phyloP scores from a whole-genome alignment of 2,888 invertebrate species.

The Leptothorax acervorum region DNA sequence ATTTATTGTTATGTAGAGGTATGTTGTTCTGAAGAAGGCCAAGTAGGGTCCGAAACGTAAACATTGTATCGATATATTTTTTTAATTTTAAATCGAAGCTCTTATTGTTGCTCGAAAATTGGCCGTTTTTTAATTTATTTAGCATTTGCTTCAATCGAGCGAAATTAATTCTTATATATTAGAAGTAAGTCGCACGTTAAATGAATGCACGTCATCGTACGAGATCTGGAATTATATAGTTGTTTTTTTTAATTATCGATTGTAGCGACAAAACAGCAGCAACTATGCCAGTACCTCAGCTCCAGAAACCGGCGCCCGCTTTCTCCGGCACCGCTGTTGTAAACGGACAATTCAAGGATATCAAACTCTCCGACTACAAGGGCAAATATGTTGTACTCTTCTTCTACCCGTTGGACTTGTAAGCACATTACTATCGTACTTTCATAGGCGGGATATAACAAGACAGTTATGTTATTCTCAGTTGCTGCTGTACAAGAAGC shows the following conservation, averaged over 20 bases:
- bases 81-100: too few relatives aligned
- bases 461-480: neutral
- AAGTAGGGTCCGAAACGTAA: too few relatives aligned
- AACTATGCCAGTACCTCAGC: slow-evolving; percentile 84
- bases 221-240: neutral
- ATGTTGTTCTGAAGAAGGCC: too few relatives aligned
- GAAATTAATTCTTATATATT: neutral
- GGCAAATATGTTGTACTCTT: slow-evolving; percentile 97
- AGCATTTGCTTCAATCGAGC: too few relatives aligned
- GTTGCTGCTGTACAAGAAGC: neutral
- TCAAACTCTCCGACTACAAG: slow-evolving; percentile 91
- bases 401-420: slow-evolving; percentile 97
- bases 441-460: neutral
- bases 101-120: too few relatives aligned
- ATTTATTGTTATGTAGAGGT: too few relatives aligned
- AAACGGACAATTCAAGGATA: slow-evolving; percentile 93
- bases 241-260: neutral
- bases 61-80: too few relatives aligned
- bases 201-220: neutral
- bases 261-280: slow-evolving; percentile 44
- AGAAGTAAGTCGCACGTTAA: neutral
- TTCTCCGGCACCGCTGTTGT: slow-evolving; percentile 94
- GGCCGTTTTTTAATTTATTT: too few relatives aligned
- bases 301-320: slow-evolving; percentile 92
- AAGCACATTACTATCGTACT: slow-evolving; percentile 84